phyloP scores from a whole-genome alignment of 2,797 vertebrate genomes.

The Alauda arvensis region DNA sequence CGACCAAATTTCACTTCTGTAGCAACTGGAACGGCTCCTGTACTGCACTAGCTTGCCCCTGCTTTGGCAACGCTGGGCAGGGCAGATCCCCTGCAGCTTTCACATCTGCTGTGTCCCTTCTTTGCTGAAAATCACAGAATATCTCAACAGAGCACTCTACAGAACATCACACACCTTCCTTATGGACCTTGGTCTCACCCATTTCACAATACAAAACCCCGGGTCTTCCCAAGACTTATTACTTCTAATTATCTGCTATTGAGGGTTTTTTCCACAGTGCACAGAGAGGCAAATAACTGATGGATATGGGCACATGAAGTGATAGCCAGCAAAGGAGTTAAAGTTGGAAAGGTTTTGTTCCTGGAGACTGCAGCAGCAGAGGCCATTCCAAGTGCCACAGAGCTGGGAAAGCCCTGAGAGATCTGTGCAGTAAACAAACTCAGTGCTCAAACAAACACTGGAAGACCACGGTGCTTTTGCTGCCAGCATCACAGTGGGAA shows the following conservation, averaged over 20 bases:
- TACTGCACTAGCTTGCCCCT: neutral
- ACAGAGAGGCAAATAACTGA: neutral
- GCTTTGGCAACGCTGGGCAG: neutral
- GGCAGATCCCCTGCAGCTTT: neutral
- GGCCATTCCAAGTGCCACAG: neutral
- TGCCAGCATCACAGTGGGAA: constrained; percentile 19
- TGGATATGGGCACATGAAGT: neutral
- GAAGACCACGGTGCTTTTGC: neutral
- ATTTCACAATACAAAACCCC: neutral
- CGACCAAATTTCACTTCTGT: neutral
- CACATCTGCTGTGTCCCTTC: neutral
- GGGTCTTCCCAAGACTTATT: neutral
- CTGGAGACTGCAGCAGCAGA: neutral
- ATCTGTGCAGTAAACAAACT: neutral
- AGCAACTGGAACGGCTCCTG: neutral
- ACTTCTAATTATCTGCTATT: neutral
- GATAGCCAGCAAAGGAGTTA: neutral
- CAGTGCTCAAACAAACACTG: neutral
- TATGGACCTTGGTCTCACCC: neutral
- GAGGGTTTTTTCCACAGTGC: neutral
- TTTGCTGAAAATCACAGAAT: neutral
- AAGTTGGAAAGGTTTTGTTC: neutral
- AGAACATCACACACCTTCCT: neutral
- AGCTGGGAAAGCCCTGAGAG: neutral
- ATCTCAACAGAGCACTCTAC: fast-evolving